Evolutionary conservation across 2,113 vertebrate genomes (phyloP).

Genomic region (Beaufortia kweichowensis): DNA sequence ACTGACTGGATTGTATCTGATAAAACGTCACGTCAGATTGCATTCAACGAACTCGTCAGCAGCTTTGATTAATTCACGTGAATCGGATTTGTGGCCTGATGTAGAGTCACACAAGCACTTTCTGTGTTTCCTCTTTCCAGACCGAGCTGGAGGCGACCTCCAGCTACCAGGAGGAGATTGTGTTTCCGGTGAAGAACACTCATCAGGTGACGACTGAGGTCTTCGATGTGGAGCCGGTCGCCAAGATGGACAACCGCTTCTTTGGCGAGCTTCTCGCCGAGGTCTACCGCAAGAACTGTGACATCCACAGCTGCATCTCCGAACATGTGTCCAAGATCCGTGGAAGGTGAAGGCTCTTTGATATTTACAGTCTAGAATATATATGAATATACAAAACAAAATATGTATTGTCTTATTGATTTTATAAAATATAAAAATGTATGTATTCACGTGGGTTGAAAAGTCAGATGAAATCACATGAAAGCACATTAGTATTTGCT

Average conservation of each 20-base stretch:
- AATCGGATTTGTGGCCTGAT: neutral
- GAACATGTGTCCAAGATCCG: slow-evolving; percentile 88
- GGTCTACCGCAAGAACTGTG: slow-evolving; percentile 85
- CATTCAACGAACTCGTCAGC: neutral
- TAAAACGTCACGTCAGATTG: neutral
- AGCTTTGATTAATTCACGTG: neutral
- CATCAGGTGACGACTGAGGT: slow-evolving; percentile 47
- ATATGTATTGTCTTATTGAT: no score
- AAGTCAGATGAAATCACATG: no score
- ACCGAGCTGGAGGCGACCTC: slow-evolving; percentile 60
- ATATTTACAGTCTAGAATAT: neutral
- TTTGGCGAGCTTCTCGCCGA: slow-evolving; percentile 94
- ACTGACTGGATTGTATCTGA: neutral
- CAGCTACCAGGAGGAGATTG: neutral
- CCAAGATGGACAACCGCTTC: slow-evolving; percentile 88
- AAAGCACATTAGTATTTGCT: no score
- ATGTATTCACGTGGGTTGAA: no score
- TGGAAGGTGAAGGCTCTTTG: slow-evolving; percentile 72
- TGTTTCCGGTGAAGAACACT: no score
- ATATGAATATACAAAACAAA: no score
- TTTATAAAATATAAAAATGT: no score
- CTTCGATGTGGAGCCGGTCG: slow-evolving; percentile 8
- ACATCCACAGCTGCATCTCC: slow-evolving; percentile 84
- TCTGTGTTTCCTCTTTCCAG: slow-evolving; percentile 29
- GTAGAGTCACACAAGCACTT: neutral